A percentile compares a stretch with the other conserved stretches of the same genome.
Evolutionary conservation across 2,797 vertebrate species (phyloP).

Genomic region (Sebastes iracundus): DNA sequence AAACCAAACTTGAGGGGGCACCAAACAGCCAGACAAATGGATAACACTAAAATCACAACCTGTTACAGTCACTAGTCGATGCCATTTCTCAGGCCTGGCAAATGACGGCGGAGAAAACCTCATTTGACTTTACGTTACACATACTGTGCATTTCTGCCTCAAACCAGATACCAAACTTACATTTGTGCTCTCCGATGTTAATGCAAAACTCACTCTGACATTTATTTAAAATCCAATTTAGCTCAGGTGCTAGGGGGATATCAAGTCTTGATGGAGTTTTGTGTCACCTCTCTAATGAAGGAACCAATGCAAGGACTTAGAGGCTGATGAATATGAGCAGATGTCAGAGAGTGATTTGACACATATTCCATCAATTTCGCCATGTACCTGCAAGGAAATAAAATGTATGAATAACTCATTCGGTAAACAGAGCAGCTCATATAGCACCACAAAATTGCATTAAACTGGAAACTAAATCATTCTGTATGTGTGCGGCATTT

Average conservation of each 20-base stretch:
- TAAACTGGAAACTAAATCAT: slow-evolving; percentile 66
- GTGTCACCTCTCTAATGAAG: slow-evolving; percentile 85
- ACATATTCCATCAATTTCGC: slow-evolving; percentile 85
- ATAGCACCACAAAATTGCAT: slow-evolving; percentile 64
- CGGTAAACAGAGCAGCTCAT: slow-evolving; percentile 73
- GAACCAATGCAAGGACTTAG: slow-evolving; percentile 75
- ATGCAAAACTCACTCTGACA: slow-evolving; percentile 81
- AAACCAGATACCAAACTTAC: slow-evolving; percentile 40
- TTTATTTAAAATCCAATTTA: slow-evolving; percentile 87
- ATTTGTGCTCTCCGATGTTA: slow-evolving; percentile 60
- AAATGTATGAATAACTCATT: slow-evolving; percentile 77
- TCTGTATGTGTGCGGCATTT: slow-evolving; percentile 4
- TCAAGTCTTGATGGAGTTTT: slow-evolving; percentile 80
- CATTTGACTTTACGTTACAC: slow-evolving; percentile 50
- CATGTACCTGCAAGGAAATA: slow-evolving; percentile 78
- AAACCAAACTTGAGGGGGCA: neutral
- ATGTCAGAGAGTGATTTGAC: slow-evolving; percentile 84
- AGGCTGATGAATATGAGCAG: slow-evolving; percentile 84
- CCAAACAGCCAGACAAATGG: neutral
- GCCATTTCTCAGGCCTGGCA: slow-evolving; percentile 7
- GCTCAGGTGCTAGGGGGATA: slow-evolving; percentile 79
- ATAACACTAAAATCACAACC: slow-evolving; percentile 18
- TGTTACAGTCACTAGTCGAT: slow-evolving; percentile 1
- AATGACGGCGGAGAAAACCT: slow-evolving; percentile 17
- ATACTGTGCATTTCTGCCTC: slow-evolving; percentile 43